These are phyloP conservation scores for Clarias pachynema DNA, from an alignment of 2,797 vertebrate species.

Conservation along the genomic window DNA sequence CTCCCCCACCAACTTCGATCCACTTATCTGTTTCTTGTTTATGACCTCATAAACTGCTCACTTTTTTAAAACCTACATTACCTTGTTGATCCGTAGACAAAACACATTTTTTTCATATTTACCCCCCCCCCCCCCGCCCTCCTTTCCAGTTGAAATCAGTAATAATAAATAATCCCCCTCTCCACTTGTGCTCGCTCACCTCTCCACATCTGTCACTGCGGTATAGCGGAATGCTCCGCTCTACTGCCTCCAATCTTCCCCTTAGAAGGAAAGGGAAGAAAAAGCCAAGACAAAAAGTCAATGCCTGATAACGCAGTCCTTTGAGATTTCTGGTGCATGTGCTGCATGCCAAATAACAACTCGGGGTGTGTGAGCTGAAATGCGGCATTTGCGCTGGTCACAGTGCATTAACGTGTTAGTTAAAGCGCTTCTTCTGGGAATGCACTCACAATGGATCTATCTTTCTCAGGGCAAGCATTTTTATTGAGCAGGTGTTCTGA, in stretches of 20 bases:
- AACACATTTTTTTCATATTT: constrained; percentile 7
- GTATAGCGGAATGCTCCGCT: constrained; percentile 46
- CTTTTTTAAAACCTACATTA: constrained; percentile 20
- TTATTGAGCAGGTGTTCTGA: constrained; percentile 32
- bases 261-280: constrained; percentile 37
- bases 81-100: constrained; percentile 34
- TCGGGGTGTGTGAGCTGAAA: constrained; percentile 26
- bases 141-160: constrained; percentile 23
- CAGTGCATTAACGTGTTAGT: constrained; percentile 76
- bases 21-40: constrained; percentile 7
- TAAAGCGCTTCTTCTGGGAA: constrained; percentile 64
- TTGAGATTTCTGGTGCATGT: constrained; percentile 10
- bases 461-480: constrained; percentile 21
- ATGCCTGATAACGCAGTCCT: constrained; percentile 51
- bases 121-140: not conserved
- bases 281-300: constrained; percentile 53
- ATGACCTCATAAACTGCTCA: constrained; percentile 27
- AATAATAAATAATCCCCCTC: constrained; percentile 24
- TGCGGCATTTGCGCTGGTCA: constrained; percentile 61
- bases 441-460: constrained; percentile 16
- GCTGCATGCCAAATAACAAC: constrained; percentile 66
- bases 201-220: constrained; percentile 46
- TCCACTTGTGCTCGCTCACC: not conserved
- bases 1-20: not conserved
- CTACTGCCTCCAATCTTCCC: constrained; percentile 44